Base-by-base conservation (phyloP, 92 coral and sea anemone genomes). In the Siderastrea radians region DNA sequence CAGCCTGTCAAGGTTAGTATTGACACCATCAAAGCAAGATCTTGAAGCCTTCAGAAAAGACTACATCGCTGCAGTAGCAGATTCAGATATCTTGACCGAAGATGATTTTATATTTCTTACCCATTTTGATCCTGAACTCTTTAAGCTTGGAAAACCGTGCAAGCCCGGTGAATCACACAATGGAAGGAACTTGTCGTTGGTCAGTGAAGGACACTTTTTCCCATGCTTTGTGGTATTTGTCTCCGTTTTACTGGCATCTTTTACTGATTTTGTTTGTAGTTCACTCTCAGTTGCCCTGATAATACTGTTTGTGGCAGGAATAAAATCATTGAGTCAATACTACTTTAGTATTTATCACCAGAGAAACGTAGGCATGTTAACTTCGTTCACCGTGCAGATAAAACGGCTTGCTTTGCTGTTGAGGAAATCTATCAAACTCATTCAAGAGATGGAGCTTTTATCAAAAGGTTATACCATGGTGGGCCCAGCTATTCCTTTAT, bases 361-460 rank as follows among this genome's bases (percentile, higher is more conserved):
- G 77, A 71, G 70, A 69, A 78, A 47, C 44, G 58, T 79, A 57
- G 64, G 16, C 12, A 19, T 67, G 63, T 12, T 80, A 10, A 70
- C 54, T 7, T 67, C 74, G 6, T 95, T 91, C 71, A 82, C 88
- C 6, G 16, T 50, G 43, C 87, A 88, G 9, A 71, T 87, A 8
- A 93, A 84, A 53, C 69, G 79, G 45, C 88, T 90, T 17, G 83
- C 81, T 49, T 54, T 87, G 3, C 75, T 93, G 65, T 51, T 93
- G 49, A 84, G 94, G 80, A 97, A 95, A 79, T 91, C 94, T 55
- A 80, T 97, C 44, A 86, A 84, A 77, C 82, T 94, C 19, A 92
- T 97, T 83, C 99, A 97, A 81, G 99, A 97, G 81, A 90, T 95
- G 88, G 98, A 97, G 71, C 75, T 95, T 54, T 75, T 94, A 49